These are phyloP conservation scores for Epirrhoe tristata DNA, from an alignment of 2,888 invertebrate species.

Conservation along the genomic window DNA sequence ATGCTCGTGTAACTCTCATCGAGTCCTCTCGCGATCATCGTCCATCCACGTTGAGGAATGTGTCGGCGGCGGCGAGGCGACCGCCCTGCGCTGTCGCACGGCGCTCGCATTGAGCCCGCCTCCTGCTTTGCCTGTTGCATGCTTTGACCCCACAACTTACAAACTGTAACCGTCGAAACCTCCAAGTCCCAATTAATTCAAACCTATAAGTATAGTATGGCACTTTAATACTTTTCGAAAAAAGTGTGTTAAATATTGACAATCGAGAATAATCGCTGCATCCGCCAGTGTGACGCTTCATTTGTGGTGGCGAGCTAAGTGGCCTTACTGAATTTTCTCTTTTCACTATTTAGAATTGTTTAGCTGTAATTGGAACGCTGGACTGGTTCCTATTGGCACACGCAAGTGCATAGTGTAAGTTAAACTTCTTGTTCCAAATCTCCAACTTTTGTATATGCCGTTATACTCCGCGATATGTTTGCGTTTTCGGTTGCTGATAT, in stretches of 20 bases:
- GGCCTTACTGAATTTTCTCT: conserved; percentile 83
- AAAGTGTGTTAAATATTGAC: conserved; percentile 65
- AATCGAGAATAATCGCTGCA: conserved; percentile 74
- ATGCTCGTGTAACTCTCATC: conserved; percentile 55
- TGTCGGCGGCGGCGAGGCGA: conserved; percentile 18
- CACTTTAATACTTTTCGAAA: conserved; percentile 74
- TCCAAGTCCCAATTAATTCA: conserved; percentile 72
- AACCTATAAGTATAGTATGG: conserved; percentile 81
- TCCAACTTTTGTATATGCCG: conserved; percentile 83
- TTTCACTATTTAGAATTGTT: conserved; percentile 58
- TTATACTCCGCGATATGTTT: conserved; percentile 78
- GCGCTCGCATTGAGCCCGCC: conserved; percentile 42
- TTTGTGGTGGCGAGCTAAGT: conserved; percentile 80
- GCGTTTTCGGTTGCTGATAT: conserved; percentile 81
- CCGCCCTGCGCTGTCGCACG: conserved; percentile 11
- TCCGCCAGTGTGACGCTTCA: conserved; percentile 80
- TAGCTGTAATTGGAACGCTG: conserved; percentile 75
- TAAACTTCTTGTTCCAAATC: conserved; percentile 86
- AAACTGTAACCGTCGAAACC: conserved; percentile 58
- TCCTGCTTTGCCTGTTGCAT: conserved; percentile 76
- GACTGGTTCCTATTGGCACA: conserved; percentile 84
- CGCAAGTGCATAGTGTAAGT: conserved; percentile 84
- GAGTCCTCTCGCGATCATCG: conserved; percentile 30
- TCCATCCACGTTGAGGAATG: conserved; percentile 19
- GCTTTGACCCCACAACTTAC: conserved; percentile 61